These are phyloP conservation scores for Formicarius rufipectus DNA, from an alignment of 2,113 vertebrate genomes.

Conservation along the genomic window DNA sequence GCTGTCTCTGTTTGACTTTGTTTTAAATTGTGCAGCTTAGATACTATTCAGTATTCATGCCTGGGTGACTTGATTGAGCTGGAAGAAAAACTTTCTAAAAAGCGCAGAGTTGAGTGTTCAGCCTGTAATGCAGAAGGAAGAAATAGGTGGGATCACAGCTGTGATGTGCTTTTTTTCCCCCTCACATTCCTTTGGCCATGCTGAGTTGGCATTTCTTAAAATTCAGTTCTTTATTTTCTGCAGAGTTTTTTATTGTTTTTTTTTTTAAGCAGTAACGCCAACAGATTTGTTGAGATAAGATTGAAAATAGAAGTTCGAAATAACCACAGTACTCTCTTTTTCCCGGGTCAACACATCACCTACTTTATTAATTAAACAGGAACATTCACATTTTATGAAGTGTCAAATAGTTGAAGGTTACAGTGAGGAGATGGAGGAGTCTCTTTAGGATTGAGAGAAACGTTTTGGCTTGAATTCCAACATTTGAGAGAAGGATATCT, in stretches of 20 bases:
- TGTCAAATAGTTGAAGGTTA: not conserved
- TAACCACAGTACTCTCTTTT: not conserved
- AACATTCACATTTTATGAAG: not conserved
- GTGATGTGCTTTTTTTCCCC: not conserved
- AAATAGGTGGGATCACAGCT: not conserved
- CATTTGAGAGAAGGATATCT: not conserved
- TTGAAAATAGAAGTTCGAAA: not conserved
- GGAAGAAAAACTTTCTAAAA: not conserved
- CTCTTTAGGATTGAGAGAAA: not conserved
- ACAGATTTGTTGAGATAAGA: not conserved
- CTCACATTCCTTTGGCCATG: not conserved
- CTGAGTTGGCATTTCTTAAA: not conserved
- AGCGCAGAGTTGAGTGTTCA: not conserved
- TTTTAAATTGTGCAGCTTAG: not conserved
- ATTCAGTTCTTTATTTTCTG: not conserved
- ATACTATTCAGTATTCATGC: not conserved
- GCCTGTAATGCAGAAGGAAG: not conserved
- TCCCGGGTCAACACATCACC: not conserved
- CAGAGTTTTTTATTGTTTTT: not conserved
- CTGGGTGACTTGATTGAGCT: not conserved
- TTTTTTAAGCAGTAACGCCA: not conserved
- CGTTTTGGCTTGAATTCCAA: not conserved
- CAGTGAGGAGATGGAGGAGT: not conserved
- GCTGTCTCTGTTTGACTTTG: not conserved
- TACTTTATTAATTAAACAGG: not conserved